phyloP scores from a whole-genome alignment of 2,797 vertebrate genomes.

The Fringilla coelebs region DNA sequence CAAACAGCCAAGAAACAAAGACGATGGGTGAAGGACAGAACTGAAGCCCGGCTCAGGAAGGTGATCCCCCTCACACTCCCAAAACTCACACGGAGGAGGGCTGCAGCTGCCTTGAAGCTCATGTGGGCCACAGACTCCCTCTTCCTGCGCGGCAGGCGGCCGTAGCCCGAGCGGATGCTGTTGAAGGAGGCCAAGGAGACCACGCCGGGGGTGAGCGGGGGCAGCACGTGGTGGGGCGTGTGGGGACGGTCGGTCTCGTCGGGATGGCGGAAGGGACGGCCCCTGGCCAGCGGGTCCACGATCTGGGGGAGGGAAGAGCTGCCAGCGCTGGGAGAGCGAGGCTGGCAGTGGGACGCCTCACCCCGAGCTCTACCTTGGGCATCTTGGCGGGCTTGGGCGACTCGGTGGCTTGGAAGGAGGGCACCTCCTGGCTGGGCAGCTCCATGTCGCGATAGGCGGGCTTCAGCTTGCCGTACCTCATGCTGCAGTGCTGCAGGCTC shows the following conservation, averaged over 20 bases:
- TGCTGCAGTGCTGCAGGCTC: slow-evolving; percentile 85
- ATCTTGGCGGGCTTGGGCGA: slow-evolving; percentile 85
- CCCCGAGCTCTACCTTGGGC: slow-evolving; percentile 82
- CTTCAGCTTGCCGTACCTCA: slow-evolving; percentile 85
- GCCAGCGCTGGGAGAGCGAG: neutral
- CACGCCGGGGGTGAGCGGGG: slow-evolving; percentile 84
- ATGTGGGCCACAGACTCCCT: slow-evolving; percentile 93
- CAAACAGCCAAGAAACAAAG: neutral
- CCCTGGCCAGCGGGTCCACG: slow-evolving; percentile 90
- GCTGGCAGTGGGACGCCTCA: rapidly evolving
- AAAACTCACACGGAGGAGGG: slow-evolving; percentile 82
- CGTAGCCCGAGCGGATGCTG: slow-evolving; percentile 84
- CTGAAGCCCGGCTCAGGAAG: rapidly evolving
- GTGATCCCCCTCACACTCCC: neutral
- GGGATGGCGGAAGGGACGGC: slow-evolving; percentile 87
- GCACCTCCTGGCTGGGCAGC: slow-evolving; percentile 82
- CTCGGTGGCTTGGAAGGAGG: slow-evolving; percentile 82
- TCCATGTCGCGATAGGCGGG: slow-evolving; percentile 87
- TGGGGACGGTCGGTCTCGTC: slow-evolving; percentile 84
- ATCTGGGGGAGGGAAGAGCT: slow-evolving; percentile 74
- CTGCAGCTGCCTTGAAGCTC: slow-evolving; percentile 91
- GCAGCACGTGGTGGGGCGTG: slow-evolving; percentile 76
- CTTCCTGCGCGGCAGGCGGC: slow-evolving; percentile 83
- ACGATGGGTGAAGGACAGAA: rapidly evolving
- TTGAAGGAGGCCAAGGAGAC: slow-evolving; percentile 88